phyloP scores from a whole-genome alignment of 1,140 invertebrate genomes.

The Mycetomoellerius zeteki region DNA sequence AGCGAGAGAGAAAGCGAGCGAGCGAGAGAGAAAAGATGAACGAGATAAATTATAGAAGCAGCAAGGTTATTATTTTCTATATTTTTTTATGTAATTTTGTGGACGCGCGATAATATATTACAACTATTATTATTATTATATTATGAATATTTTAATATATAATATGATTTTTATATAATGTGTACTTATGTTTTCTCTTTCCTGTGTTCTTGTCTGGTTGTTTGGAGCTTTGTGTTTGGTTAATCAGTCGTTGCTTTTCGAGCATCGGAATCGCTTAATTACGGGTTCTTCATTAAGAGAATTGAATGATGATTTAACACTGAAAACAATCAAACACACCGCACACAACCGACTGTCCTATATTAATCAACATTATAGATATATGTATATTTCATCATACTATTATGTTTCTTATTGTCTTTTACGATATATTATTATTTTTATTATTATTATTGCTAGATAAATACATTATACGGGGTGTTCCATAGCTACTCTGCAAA shows the following conservation, averaged over 20 bases:
- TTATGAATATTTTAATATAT: slow-evolving; percentile 87
- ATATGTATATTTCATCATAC: slow-evolving; percentile 67
- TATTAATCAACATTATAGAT: slow-evolving; percentile 67
- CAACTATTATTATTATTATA: slow-evolving; percentile 82
- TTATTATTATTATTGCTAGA: slow-evolving; percentile 27
- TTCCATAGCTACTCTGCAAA: slow-evolving; percentile 1
- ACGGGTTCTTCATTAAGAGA: slow-evolving; percentile 21
- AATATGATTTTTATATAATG: slow-evolving; percentile 84
- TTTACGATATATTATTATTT: slow-evolving; percentile 66
- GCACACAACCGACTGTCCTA: slow-evolving; percentile 53
- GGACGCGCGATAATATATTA: slow-evolving; percentile 86
- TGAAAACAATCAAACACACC: slow-evolving; percentile 55
- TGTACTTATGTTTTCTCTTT: slow-evolving; percentile 83
- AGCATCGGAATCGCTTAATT: slow-evolving; percentile 17
- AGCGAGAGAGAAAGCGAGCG: slow-evolving; percentile 63
- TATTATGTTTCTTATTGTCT: slow-evolving; percentile 72
- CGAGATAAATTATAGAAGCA: slow-evolving; percentile 70
- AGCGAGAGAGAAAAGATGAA: slow-evolving; percentile 36
- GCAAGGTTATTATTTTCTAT: slow-evolving; percentile 86
- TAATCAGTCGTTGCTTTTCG: slow-evolving; percentile 47
- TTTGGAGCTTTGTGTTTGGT: slow-evolving; percentile 69
- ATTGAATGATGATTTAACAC: slow-evolving; percentile 48
- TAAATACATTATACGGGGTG: slow-evolving; percentile 5
- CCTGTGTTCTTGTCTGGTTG: slow-evolving; percentile 80
- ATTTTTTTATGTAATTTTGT: slow-evolving; percentile 87